phyloP scores from a whole-genome alignment of 2,797 vertebrate species.

The Pteropus rufus region DNA sequence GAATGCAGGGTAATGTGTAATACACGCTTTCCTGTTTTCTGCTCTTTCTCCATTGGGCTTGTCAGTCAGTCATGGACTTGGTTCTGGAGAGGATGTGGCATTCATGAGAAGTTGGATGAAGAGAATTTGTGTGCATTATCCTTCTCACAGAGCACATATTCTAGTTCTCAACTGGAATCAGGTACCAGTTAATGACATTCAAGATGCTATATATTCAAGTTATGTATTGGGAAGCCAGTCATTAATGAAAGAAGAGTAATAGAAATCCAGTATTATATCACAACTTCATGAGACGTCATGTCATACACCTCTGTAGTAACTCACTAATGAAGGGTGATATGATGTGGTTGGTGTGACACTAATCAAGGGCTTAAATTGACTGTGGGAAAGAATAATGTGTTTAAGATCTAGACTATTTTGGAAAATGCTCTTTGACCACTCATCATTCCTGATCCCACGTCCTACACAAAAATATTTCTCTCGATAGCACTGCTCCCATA shows the following conservation, averaged over 20 bases:
- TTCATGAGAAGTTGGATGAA: constrained; percentile 61
- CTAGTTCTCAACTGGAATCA: neutral
- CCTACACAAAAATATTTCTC: neutral
- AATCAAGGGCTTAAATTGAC: neutral
- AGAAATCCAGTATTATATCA: neutral
- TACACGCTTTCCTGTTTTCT: constrained; percentile 86
- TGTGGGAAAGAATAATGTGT: neutral
- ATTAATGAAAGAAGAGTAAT: neutral
- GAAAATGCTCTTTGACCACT: neutral
- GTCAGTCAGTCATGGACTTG: constrained; percentile 75
- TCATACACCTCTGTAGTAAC: neutral
- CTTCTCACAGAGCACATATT: neutral
- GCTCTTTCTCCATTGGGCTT: constrained; percentile 78
- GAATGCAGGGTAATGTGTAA: constrained; percentile 81
- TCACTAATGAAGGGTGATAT: neutral
- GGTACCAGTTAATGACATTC: neutral
- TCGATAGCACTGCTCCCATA: neutral
- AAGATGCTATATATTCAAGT: neutral
- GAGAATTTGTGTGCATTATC: neutral
- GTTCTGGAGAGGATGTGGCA: constrained; percentile 71
- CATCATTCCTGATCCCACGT: neutral
- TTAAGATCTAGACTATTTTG: neutral
- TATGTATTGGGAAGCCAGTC: neutral
- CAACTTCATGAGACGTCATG: neutral
- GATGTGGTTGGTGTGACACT: neutral